Evolutionary conservation across 2,888 invertebrate genomes (phyloP), one percentile per base, ranked within the genome.

Genomic region (Caenorhabditis sinica): DNA sequence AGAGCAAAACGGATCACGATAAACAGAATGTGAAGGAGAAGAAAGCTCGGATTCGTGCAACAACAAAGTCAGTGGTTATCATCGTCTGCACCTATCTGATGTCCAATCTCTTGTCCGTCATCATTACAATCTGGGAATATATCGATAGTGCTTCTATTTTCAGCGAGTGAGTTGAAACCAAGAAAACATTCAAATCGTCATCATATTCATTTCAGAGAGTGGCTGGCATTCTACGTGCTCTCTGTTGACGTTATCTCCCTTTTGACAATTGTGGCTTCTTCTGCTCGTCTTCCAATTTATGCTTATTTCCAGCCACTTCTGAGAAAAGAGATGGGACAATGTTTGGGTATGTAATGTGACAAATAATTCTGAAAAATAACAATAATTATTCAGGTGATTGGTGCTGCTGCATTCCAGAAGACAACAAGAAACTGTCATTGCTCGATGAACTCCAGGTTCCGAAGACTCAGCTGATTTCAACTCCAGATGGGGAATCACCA

Each of bases 71-170:
- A 2, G 82, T 89, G 20, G 87, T 88, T 25, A 88, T 88, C 68
- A 87, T 89, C 82, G 88, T 89, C 33, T 87, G 85, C 75, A 89
- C 89, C 2, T 88, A 89, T 75, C 83, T 89, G 49, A 82, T 89
- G 76, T 87, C 87, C 28, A 89, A 89, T 49, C 23, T 82, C 8
- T 75, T 89, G 0, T 72, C 76, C 11, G 88, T 89, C 36, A 61
- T 89, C 60, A 83, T 89, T 43, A 83, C 88, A 8, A 65, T 88
- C 17, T 88, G 88, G 89, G 89, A 89, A 49, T 87, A 87, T 45
- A 56, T 88, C 49, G 86, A 87, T 60, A 51, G 65, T 13, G 71
- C 65, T 6, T 61, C 80, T 15, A 69, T 86, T 51, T 82, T 65
- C 51, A 77, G 68, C 30, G 63, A 73, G 84, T 84, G 30, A 77